Base-by-base conservation (phyloP, 2,113 vertebrate species). In the Myocastor coypus region DNA sequence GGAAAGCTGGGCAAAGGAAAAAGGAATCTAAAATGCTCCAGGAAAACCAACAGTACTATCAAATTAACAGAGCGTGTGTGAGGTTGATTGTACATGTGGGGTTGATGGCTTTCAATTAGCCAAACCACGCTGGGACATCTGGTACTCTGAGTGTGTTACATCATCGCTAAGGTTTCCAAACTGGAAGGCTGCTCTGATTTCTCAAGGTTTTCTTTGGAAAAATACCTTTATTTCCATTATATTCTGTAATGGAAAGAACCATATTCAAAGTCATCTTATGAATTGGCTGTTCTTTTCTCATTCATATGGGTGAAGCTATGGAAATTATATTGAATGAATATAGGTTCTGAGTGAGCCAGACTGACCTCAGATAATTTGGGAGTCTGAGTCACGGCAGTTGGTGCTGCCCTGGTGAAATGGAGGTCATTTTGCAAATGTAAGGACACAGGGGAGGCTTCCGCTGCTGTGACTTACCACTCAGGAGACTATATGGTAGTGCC, bases 21-120 rank as follows among this genome's bases (percentile, higher is more conserved):
- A 92, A 19, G 50, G 16, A 91, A 46, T 46, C 19, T 24, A 50
- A 32, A 86, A 81, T 1, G 20, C 37, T 69, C 50, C 8, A 59
- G 80, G 73, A 95, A 91, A 73, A 91, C 55, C 42, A 37, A 63
- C 11, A 86, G 46, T 17, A 91, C 34, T 80, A 19, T 85, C 69
- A 84, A 46, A 92, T 86, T 78, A 63, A 85, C 40, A 92, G 88
- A 32, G 50, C 50, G 59, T 37, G 61, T 68, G 61, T 73, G 78
- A 95, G 20, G 83, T 19, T 91, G 30, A 91, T 22, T 83, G 17
- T 59, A 55, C 12, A 59, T 52, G n/a, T 63, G 24, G 57, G n/a
- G 3, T 73, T 40, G 86, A 7, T 69, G 34, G 66, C 55, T 96
- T 90, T 96, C 83, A 87, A 26, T 97, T 89, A 96, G 63, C 46